phyloP scores from a whole-genome alignment of 2,797 vertebrate species.

The Tragopan temminckii region DNA sequence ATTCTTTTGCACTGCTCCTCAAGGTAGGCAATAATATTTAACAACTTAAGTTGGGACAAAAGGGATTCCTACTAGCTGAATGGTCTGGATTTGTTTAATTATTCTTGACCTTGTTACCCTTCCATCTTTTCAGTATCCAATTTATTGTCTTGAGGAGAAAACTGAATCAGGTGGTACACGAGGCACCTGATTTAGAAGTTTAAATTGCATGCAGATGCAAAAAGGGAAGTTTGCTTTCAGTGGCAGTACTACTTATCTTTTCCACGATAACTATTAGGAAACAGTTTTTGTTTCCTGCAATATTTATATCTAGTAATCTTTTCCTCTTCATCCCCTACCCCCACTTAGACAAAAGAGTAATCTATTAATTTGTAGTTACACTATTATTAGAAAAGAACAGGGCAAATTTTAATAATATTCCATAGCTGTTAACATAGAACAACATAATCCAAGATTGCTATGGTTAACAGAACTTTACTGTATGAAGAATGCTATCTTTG shows the following conservation, averaged over 20 bases:
- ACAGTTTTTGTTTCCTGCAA: background rate
- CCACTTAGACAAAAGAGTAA: background rate
- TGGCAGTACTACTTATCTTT: background rate
- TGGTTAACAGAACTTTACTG: background rate
- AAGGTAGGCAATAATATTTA: background rate
- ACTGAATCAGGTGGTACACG: background rate
- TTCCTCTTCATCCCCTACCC: background rate
- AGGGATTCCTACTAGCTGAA: background rate
- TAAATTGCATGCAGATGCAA: background rate
- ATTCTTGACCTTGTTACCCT: constrained; percentile 54
- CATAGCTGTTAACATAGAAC: background rate
- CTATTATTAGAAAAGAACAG: background rate
- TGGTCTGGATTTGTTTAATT: constrained; percentile 50
- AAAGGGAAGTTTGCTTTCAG: accelerated
- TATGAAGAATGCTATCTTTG: background rate
- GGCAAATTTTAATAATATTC: background rate
- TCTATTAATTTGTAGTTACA: background rate
- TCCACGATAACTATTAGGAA: background rate
- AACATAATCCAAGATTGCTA: background rate
- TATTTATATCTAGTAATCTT: background rate
- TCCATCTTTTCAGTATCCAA: background rate
- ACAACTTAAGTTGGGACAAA: background rate
- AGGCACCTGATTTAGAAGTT: constrained; percentile 22
- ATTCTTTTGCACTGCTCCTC: background rate
- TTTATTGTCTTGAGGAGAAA: constrained; percentile 8